These are phyloP conservation scores for Lathamus discolor DNA, from an alignment of 2,113 vertebrate species.

Conservation along the genomic window DNA sequence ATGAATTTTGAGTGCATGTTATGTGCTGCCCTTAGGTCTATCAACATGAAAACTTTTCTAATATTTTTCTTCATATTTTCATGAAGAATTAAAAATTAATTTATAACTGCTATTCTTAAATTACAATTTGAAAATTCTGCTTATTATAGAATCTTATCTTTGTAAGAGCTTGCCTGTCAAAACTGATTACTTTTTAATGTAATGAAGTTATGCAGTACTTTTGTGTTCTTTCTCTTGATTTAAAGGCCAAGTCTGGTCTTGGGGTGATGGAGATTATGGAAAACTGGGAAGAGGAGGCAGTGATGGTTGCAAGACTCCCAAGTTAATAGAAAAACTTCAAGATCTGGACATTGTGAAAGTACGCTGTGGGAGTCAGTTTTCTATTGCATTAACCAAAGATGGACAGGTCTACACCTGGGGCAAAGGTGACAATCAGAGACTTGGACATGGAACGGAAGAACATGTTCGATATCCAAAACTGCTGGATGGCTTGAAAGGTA, in stretches of 20 bases:
- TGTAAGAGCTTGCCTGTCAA: background rate
- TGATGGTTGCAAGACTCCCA: constrained; percentile 96
- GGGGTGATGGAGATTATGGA: constrained; percentile 98
- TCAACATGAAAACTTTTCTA: background rate
- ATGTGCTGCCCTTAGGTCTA: background rate
- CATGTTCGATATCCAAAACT: constrained; percentile 96
- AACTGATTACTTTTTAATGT: background rate
- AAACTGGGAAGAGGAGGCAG: constrained; percentile 96
- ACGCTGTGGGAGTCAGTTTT: constrained; percentile 96
- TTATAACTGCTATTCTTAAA: background rate
- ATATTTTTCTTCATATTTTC: background rate
- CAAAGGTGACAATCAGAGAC: constrained; percentile 96
- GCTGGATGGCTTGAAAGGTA: constrained; percentile 91
- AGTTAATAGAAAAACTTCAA: constrained; percentile 95
- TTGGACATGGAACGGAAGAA: constrained; percentile 95
- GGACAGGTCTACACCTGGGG: constrained; percentile 98
- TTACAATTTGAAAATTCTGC: background rate
- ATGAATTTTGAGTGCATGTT: background rate
- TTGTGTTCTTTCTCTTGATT: background rate
- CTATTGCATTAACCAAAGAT: constrained; percentile 92
- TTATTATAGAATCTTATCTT: background rate
- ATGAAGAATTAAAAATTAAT: background rate
- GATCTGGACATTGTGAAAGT: constrained; percentile 93
- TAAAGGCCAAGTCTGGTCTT: constrained; percentile 97
- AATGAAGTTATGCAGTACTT: background rate